These are phyloP conservation scores for Araneus ventricosus DNA, from an alignment of 1,140 invertebrate species.

Conservation along the genomic window DNA sequence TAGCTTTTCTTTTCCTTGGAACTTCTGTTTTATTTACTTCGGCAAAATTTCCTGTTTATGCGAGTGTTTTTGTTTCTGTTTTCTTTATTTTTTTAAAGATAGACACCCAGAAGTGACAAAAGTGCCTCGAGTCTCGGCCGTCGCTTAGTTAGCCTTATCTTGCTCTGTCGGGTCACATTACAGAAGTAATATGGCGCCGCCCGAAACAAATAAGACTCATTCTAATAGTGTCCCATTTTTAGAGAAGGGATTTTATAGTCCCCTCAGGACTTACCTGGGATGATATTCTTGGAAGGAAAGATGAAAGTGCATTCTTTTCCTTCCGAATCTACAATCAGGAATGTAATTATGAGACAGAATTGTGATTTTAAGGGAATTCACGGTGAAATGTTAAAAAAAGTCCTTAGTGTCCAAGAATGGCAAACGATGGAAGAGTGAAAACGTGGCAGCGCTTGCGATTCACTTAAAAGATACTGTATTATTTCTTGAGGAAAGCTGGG, in stretches of 20 bases:
- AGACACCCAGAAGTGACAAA: neutral
- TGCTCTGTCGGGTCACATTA: conserved; percentile 31
- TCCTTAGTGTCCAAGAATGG: neutral
- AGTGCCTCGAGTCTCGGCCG: conserved; percentile 19
- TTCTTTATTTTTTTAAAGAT: conserved; percentile 8
- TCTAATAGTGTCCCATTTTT: conserved; percentile 47
- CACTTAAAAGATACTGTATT: neutral
- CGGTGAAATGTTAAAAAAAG: neutral
- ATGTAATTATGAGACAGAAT: conserved; percentile 47
- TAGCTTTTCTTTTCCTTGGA: neutral
- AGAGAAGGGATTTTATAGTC: conserved; percentile 51
- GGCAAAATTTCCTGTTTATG: conserved; percentile 2
- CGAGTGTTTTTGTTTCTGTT: neutral
- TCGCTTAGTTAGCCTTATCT: conserved; percentile 45
- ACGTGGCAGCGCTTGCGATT: neutral
- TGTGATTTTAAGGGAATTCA: conserved; percentile 14
- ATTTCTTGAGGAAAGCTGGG: neutral
- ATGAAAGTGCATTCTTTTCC: conserved; percentile 12
- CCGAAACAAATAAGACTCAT: conserved; percentile 55
- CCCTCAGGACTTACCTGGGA: conserved; percentile 33
- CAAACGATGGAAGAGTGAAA: neutral
- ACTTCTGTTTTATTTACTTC: conserved; percentile 11
- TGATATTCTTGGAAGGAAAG: conserved; percentile 15
- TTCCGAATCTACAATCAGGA: conserved; percentile 39
- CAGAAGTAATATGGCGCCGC: neutral